Evolutionary conservation across 2,888 invertebrate species (phyloP), one percentile per base, ranked within the genome.

Genomic region (Leptopilina syphax): DNA sequence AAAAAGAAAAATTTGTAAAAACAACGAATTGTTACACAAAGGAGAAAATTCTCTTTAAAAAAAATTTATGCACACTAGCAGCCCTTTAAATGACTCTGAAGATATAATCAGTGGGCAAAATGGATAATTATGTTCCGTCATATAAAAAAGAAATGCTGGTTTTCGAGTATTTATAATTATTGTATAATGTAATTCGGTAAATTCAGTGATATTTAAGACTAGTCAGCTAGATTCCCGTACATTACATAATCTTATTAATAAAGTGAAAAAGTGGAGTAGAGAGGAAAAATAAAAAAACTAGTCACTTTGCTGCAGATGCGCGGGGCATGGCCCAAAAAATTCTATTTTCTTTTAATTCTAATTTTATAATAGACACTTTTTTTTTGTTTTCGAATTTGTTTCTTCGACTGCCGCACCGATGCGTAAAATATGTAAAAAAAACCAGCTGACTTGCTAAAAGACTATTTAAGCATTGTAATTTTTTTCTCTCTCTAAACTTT

Each of bases 121-220:
- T 34, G 54, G 13, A 27, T n/a, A 77, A 47, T 70, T 70, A 70
- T 27, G 50, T 70, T 54, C 3, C 54, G 70, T 54, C 68, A 24
- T 24, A 18, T 18, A 18, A 68, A 9, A 47, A 50, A 44, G 76
- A 57, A 73, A 10, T 57, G 27, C 65, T 73, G 50, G 13, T 27
- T 44, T 76, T 18, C 44, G 50, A 78, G 13, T 68, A 76, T 63
- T 54, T 76, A 76, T 76, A 63, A 70, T 27, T 76, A 54, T 76
- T 68, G 41, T 65, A 76, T 78, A 50, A 47, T 34, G 76, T 76
- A 82, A 81, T 77, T 82, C 83, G 85, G 84, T 85, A 83, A 84
- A 86, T 86, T 85, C 87, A 88, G 88, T 88, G 88, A 88, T 87
- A 87, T 85, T 82, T 86, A 86, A 88, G 88, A 85, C 90, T 90